phyloP scores from a whole-genome alignment of 2,888 invertebrate species.

The Maniola hyperantus region DNA sequence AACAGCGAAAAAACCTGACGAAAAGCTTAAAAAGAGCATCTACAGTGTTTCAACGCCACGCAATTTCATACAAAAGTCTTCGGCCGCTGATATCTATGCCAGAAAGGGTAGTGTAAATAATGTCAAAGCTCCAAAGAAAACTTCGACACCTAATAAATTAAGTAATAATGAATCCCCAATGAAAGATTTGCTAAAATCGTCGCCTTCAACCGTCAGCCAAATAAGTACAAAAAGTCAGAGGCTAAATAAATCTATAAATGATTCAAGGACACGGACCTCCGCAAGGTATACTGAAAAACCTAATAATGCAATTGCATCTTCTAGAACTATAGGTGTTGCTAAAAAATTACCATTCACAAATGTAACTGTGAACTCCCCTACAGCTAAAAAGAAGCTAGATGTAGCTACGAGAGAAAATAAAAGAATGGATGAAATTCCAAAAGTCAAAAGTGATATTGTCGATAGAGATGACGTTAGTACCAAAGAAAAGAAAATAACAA shows the following conservation, averaged over 20 bases:
- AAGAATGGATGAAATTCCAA: slow-evolving; percentile 36
- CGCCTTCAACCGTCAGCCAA: slow-evolving; percentile 57
- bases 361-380: slow-evolving; percentile 67
- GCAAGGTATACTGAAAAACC: slow-evolving; percentile 7
- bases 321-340: slow-evolving; percentile 40
- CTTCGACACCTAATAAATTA: slow-evolving; percentile 40
- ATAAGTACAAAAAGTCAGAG: slow-evolving; percentile 41
- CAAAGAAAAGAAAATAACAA: slow-evolving; percentile 30
- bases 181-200: slow-evolving; percentile 61
- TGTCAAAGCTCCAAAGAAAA: slow-evolving; percentile 58
- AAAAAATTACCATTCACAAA: slow-evolving; percentile 53
- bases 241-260: slow-evolving; percentile 26
- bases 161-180: slow-evolving; percentile 56
- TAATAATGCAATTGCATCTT: not conserved
- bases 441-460: slow-evolving; percentile 11
- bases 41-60: slow-evolving; percentile 58
- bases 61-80: slow-evolving; percentile 57
- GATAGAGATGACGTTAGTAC: not conserved
- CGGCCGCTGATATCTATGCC: slow-evolving; percentile 66
- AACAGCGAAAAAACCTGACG: slow-evolving; percentile 50
- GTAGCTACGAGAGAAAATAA: slow-evolving; percentile 13
- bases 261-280: slow-evolving; percentile 19
- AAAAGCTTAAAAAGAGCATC: slow-evolving; percentile 55
- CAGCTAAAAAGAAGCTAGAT: slow-evolving; percentile 44
- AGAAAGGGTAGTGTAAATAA: slow-evolving; percentile 47